phyloP scores from a whole-genome alignment of 2,888 invertebrate genomes.

The Osedax frankpressi region DNA sequence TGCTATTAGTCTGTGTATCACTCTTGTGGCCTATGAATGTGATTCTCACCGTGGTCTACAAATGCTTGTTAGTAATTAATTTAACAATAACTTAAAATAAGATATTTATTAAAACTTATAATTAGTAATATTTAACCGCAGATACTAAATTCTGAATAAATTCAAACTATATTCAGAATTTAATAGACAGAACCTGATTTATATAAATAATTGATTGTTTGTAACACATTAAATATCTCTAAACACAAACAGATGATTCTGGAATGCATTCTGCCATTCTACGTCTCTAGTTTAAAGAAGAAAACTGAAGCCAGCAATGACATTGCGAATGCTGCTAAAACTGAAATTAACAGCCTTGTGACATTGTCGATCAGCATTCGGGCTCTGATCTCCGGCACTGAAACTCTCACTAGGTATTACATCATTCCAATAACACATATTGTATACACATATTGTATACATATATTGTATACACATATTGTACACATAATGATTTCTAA shows the following conservation, averaged over 20 bases:
- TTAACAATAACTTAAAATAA: too few species aligned
- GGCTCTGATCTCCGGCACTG: slow-evolving; percentile 88
- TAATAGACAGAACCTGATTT: too few species aligned
- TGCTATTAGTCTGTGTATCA: slow-evolving; percentile 93
- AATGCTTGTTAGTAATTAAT: slow-evolving; percentile 51
- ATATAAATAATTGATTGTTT: too few species aligned
- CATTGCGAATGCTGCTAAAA: slow-evolving; percentile 54
- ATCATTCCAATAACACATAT: too few species aligned
- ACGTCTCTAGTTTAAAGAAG: slow-evolving; percentile 82
- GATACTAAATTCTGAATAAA: too few species aligned
- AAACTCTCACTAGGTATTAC: slow-evolving; percentile 87
- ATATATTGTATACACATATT: too few species aligned
- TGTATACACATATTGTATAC: too few species aligned
- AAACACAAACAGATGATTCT: slow-evolving; percentile 77
- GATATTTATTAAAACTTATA: not conserved
- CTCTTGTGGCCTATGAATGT: slow-evolving; percentile 94
- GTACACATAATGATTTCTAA: too few species aligned
- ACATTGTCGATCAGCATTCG: slow-evolving; percentile 85
- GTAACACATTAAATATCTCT: too few species aligned
- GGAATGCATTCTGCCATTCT: slow-evolving; percentile 89
- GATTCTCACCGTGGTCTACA: slow-evolving; percentile 62
- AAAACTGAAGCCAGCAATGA: slow-evolving; percentile 57
- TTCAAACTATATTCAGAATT: too few species aligned
- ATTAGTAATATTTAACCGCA: too few species aligned
- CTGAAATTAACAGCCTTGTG: slow-evolving; percentile 80